Conservation (phyloP, 2,113 vertebrate species). For the Geothlypis trichas region DNA sequence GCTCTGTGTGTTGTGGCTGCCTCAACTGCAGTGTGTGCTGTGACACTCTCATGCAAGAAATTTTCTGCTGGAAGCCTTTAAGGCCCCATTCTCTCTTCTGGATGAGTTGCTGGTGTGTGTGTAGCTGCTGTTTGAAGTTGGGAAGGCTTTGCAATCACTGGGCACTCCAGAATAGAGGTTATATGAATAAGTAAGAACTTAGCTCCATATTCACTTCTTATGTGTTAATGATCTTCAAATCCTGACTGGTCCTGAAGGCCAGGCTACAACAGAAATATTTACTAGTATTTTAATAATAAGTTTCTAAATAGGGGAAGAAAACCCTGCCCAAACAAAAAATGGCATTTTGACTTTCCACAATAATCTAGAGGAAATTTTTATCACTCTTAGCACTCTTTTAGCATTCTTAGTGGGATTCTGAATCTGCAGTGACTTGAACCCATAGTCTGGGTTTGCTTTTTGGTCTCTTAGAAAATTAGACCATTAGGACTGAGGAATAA, state of each 20-base stretch:
- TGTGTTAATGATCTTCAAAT: not conserved
- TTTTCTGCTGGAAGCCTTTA: not conserved
- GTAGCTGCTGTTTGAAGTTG: not conserved
- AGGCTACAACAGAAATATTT: not conserved
- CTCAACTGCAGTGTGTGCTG: not conserved
- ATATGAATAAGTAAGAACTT: not conserved
- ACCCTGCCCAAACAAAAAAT: accelerated
- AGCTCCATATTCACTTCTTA: not conserved
- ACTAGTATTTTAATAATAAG: not conserved
- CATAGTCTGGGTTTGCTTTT: not conserved
- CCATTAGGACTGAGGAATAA: not conserved
- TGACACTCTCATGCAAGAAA: not conserved
- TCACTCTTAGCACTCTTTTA: not conserved
- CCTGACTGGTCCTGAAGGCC: not conserved
- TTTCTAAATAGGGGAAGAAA: not conserved
- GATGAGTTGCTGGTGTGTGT: not conserved
- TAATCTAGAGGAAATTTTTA: not conserved
- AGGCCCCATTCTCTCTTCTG: not conserved
- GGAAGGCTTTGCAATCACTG: not conserved
- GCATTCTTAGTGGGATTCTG: not conserved
- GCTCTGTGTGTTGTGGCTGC: not conserved
- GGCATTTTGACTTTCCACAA: not conserved
- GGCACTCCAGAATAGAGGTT: not conserved
- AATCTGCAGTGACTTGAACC: not conserved
- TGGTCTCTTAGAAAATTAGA: not conserved